Percentiles rank a stretch among this genome's conserved stretches.
Conservation (phyloP, 2,888 invertebrate species). For the Adineta ricciae region DNA sequence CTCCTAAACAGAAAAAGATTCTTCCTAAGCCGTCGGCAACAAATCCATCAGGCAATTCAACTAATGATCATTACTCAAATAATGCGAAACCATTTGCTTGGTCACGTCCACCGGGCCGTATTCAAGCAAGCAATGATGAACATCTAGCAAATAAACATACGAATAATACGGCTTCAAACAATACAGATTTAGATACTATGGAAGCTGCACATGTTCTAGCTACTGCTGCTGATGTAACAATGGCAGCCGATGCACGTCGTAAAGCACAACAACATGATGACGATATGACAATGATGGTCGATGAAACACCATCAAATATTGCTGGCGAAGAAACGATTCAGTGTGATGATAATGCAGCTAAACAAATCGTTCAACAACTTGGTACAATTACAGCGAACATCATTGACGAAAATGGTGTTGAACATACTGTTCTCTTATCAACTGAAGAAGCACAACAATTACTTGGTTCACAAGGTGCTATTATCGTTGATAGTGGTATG, state of each 20-base stretch:
- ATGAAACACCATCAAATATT: constrained; percentile 10
- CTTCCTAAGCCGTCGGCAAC: background rate
- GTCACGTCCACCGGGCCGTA: background rate
- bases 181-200: background rate
- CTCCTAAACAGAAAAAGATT: background rate
- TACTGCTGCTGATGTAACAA: background rate
- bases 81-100: background rate
- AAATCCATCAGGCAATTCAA: background rate
- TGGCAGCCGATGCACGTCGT: background rate
- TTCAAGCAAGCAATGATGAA: background rate
- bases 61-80: too few relatives aligned
- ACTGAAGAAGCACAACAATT: constrained; percentile 12
- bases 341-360: background rate
- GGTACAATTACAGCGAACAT: background rate
- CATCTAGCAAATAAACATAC: background rate
- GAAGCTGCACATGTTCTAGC: background rate
- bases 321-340: background rate
- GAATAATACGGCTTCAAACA: background rate
- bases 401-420: constrained; percentile 10
- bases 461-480: background rate
- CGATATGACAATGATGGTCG: background rate
- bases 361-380: background rate
- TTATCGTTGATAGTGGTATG: background rate
- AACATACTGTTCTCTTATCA: background rate
- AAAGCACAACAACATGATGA: constrained; percentile 12